phyloP scores from a whole-genome alignment of 2,888 invertebrate species.

The Sussaba pulchella region DNA sequence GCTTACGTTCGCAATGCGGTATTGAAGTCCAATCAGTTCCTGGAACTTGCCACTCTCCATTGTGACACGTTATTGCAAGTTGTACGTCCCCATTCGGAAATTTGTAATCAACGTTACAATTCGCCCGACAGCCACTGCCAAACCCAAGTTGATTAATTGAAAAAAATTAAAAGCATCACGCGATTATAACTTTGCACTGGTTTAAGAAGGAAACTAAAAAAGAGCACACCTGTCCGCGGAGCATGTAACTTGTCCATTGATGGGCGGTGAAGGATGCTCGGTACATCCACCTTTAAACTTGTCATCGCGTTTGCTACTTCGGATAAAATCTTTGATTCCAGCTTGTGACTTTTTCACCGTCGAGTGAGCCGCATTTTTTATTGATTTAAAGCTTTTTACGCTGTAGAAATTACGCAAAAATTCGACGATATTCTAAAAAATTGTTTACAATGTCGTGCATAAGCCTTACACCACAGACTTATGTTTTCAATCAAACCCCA shows the following conservation, averaged over 20 bases:
- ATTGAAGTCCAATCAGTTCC: constrained; percentile 84
- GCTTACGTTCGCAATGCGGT: constrained; percentile 88
- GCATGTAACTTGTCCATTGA: constrained; percentile 75
- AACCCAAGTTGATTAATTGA: constrained; percentile 65
- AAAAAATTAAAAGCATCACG: constrained; percentile 21
- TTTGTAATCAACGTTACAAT: constrained; percentile 84
- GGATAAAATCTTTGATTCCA: background rate
- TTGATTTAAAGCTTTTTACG: background rate
- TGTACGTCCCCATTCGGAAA: constrained; percentile 86
- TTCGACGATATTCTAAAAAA: background rate
- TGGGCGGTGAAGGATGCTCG: constrained; percentile 66
- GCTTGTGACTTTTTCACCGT: constrained; percentile 12
- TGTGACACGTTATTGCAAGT: constrained; percentile 84
- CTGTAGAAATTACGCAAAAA: constrained; percentile 7
- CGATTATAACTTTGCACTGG: background rate
- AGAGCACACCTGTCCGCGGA: constrained; percentile 70
- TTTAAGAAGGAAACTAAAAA: background rate
- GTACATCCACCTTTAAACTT: constrained; percentile 70
- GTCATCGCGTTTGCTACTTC: background rate
- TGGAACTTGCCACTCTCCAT: constrained; percentile 85
- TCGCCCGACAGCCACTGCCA: constrained; percentile 85
- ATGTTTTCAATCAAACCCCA: too few relatives aligned
- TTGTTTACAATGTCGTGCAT: background rate
- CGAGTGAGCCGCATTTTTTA: constrained; percentile 8
- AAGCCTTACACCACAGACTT: too few relatives aligned